These are phyloP conservation scores for Rhinogobio ventralis DNA, from an alignment of 2,797 vertebrate genomes.

Conservation along the genomic window DNA sequence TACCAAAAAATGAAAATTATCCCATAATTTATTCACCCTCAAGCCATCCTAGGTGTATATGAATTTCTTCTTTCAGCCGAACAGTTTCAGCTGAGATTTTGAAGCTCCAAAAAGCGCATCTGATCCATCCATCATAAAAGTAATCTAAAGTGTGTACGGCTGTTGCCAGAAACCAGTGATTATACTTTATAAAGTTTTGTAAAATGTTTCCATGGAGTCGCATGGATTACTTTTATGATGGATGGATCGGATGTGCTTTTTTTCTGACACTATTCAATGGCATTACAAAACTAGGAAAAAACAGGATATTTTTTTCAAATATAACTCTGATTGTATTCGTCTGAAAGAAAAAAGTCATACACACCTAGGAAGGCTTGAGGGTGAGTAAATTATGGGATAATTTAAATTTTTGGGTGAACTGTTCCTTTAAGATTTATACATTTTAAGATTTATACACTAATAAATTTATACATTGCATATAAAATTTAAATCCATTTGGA, in stretches of 20 bases:
- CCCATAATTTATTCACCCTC: background rate
- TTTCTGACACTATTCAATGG: too few species aligned
- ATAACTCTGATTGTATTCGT: background rate
- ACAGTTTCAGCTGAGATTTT: background rate
- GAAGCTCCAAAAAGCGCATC: background rate
- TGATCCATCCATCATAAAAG: background rate
- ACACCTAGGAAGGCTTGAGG: background rate
- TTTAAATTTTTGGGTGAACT: background rate
- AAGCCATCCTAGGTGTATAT: background rate
- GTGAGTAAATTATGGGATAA: background rate
- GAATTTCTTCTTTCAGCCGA: background rate
- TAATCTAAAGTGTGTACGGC: background rate
- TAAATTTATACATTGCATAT: background rate
- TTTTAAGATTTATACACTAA: background rate
- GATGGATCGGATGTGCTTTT: background rate
- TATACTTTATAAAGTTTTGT: background rate
- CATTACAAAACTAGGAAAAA: too few species aligned
- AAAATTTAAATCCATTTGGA: background rate
- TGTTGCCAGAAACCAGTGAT: background rate
- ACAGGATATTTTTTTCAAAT: background rate
- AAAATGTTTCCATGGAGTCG: background rate
- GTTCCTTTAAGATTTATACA: background rate
- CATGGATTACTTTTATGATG: background rate
- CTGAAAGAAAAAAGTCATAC: too few species aligned
- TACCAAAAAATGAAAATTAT: background rate